Conservation (phyloP, 2,113 vertebrate species). For the Urocynchramus pylzowi region DNA sequence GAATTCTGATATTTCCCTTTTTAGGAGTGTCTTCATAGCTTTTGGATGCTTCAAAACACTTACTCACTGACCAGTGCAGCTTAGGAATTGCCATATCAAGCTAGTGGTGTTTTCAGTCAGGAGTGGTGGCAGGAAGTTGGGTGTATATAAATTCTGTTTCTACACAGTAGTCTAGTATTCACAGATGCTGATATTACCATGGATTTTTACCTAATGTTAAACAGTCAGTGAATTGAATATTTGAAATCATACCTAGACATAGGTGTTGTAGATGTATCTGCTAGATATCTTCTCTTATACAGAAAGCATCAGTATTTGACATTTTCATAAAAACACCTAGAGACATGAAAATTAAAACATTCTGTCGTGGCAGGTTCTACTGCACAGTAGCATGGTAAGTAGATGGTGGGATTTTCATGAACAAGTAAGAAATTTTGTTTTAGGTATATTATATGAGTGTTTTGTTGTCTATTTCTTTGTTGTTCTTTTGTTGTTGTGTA, state of each 20-base stretch:
- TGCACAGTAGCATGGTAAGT: not conserved
- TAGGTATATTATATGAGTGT: not conserved
- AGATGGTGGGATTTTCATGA: not conserved
- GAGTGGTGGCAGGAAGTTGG: not conserved
- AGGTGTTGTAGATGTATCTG: not conserved
- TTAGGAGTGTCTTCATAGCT: not conserved
- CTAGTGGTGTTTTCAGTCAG: not conserved
- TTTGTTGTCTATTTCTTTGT: not conserved
- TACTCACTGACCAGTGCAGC: not conserved
- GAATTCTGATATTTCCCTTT: not conserved
- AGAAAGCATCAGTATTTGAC: not conserved
- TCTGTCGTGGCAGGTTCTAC: not conserved
- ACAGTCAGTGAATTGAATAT: not conserved
- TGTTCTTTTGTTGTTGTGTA: not conserved
- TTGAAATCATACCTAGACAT: not conserved
- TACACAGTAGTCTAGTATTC: not conserved
- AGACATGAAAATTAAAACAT: not conserved
- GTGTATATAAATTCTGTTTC: not conserved
- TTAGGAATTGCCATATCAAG: not conserved
- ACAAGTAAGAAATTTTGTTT: not conserved
- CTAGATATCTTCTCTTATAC: not conserved
- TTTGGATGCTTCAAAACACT: not conserved
- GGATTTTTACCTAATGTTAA: not conserved
- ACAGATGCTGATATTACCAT: not conserved
- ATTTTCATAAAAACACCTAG: not conserved